These are phyloP conservation scores for Ramphastos sulfuratus DNA, from an alignment of 2,113 vertebrate species.

Conservation along the genomic window DNA sequence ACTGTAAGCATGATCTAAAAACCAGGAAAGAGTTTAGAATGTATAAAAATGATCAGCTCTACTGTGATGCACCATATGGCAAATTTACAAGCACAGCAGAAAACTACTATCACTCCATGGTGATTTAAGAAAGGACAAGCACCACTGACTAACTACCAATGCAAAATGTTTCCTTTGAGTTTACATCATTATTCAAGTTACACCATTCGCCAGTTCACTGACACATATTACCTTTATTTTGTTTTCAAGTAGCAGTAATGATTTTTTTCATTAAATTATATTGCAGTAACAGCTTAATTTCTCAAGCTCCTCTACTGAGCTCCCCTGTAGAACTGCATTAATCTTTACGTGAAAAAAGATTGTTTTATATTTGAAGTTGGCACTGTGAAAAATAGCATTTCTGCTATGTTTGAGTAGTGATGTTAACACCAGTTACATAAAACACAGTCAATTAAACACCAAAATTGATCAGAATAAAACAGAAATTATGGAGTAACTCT, in stretches of 20 bases:
- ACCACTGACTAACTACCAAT: not conserved
- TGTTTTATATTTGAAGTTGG: not conserved
- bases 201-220: not conserved
- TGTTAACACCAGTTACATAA: not conserved
- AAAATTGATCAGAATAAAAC: not conserved
- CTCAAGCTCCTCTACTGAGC: not conserved
- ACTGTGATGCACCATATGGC: fast-evolving
- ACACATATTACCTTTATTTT: not conserved
- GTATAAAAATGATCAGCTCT: not conserved
- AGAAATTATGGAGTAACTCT: not conserved
- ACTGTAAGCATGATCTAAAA: not conserved
- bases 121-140: not conserved
- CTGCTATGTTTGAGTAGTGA: not conserved
- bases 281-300: not conserved
- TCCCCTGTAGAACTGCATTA: not conserved
- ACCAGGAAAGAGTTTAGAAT: not conserved
- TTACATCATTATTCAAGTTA: not conserved
- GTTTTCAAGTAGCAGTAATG: not conserved
- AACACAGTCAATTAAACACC: not conserved
- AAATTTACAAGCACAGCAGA: not conserved
- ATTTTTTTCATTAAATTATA: not conserved
- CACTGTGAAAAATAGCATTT: not conserved
- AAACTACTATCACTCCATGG: not conserved
- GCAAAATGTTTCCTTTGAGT: not conserved
- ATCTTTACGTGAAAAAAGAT: not conserved